These are phyloP conservation scores for Pterophyllum scalare DNA, from an alignment of 2,113 vertebrate genomes.

Conservation along the genomic window DNA sequence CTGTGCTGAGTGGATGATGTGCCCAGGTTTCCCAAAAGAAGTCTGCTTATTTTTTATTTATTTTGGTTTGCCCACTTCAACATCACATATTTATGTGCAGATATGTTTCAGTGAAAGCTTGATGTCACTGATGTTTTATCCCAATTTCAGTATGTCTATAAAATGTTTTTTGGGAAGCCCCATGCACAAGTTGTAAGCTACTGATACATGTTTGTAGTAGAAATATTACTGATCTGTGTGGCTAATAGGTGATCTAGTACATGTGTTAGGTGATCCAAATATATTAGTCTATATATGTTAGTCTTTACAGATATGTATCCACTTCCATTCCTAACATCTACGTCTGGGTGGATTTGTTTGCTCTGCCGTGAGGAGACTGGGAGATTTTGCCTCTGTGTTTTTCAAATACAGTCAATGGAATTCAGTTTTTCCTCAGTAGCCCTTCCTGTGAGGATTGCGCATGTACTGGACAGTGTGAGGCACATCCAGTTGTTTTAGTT, in stretches of 20 bases:
- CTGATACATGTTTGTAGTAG: slow-evolving; percentile 47
- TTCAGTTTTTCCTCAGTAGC: slow-evolving; percentile 21
- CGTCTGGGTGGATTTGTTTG: neutral
- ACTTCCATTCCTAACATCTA: slow-evolving; percentile 34
- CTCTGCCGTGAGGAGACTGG: neutral
- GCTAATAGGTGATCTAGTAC: slow-evolving; percentile 64
- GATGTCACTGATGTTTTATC: neutral
- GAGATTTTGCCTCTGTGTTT: neutral
- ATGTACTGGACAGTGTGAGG: slow-evolving; percentile 9
- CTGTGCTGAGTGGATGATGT: neutral
- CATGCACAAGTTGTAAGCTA: slow-evolving; percentile 7
- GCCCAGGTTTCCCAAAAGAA: slow-evolving; percentile 4
- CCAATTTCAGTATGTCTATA: neutral
- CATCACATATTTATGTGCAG: neutral
- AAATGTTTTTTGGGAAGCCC: slow-evolving; percentile 1
- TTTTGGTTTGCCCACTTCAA: neutral
- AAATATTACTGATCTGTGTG: slow-evolving; percentile 56
- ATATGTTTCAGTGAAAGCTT: slow-evolving; percentile 4
- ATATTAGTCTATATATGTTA: slow-evolving; percentile 78
- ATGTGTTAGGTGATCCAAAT: slow-evolving; percentile 74
- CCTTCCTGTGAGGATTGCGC: slow-evolving; percentile 6
- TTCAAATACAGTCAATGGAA: neutral
- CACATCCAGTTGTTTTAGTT: slow-evolving; percentile 30
- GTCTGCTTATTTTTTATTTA: neutral
- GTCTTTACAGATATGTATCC: slow-evolving; percentile 70